phyloP scores from a whole-genome alignment of 2,797 vertebrate genomes.

The Leuciscus waleckii region DNA sequence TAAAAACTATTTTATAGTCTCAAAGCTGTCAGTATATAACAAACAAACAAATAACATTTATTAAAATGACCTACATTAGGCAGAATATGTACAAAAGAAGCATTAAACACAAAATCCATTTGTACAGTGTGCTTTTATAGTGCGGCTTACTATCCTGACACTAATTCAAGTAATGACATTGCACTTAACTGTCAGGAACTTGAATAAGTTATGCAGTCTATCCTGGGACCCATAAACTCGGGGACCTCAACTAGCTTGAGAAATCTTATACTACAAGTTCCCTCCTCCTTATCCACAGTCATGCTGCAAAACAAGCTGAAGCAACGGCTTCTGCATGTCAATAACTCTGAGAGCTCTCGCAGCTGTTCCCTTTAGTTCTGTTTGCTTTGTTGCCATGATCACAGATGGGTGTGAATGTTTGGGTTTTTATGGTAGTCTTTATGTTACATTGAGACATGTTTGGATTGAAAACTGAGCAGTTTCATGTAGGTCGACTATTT shows the following conservation, averaged over 20 bases:
- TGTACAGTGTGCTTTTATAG: neutral
- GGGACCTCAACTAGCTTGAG: conserved; percentile 45
- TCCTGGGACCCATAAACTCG: conserved; percentile 32
- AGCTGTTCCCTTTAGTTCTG: conserved; percentile 52
- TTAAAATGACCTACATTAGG: neutral
- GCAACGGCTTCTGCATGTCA: conserved; percentile 55
- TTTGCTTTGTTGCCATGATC: conserved; percentile 48
- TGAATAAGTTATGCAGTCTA: conserved; percentile 56
- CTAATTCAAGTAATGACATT: conserved; percentile 46
- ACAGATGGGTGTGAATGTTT: conserved; percentile 38
- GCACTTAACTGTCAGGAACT: conserved; percentile 50
- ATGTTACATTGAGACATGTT: neutral
- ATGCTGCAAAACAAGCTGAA: conserved; percentile 27
- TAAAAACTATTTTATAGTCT: conserved; percentile 31
- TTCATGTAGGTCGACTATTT: neutral
- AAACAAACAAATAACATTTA: neutral
- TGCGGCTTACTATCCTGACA: neutral
- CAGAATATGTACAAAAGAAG: neutral
- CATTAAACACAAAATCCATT: neutral
- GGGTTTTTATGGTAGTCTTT: conserved; percentile 7
- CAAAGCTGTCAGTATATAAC: neutral
- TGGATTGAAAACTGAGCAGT: conserved; percentile 12
- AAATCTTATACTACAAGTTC: conserved; percentile 41
- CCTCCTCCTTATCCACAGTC: conserved; percentile 21
- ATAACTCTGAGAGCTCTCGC: conserved; percentile 38